Conservation (phyloP, 2,797 vertebrate species). For the Argentina silus region DNA sequence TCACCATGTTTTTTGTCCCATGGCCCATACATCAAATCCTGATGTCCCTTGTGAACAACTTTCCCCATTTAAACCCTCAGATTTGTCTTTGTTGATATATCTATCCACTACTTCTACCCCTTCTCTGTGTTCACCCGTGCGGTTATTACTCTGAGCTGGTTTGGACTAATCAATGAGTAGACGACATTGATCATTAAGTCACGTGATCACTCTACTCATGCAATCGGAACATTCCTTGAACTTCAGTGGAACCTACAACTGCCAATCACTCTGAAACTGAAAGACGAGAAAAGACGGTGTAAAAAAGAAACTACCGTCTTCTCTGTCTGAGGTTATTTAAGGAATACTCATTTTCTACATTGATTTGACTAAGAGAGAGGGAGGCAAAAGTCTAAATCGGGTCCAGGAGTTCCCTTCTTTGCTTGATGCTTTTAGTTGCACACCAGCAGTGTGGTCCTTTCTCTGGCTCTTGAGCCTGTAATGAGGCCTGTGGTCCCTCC, state of each 20-base stretch:
- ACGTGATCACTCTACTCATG: conserved; percentile 8
- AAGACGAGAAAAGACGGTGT: conserved; percentile 47
- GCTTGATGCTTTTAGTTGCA: conserved; percentile 38
- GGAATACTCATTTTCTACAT: conserved; percentile 58
- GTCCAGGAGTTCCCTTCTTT: conserved; percentile 24
- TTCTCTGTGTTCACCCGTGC: no score
- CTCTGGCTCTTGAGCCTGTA: conserved; percentile 68
- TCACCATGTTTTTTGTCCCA: no score
- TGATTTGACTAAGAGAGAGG: conserved; percentile 43
- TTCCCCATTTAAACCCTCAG: no score
- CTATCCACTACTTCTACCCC: no score
- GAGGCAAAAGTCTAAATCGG: conserved; percentile 33
- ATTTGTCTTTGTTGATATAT: no score
- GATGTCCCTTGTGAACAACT: no score
- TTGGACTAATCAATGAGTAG: no score
- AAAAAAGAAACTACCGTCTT: conserved; percentile 37
- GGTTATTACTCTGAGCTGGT: no score
- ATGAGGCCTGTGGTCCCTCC: conserved; percentile 74
- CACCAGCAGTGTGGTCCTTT: conserved; percentile 60
- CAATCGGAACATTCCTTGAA: conserved; percentile 54
- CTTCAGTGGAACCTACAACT: conserved; percentile 54
- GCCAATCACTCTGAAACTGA: conserved; percentile 49
- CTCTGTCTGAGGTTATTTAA: conserved; percentile 61
- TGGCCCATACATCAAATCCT: no score
- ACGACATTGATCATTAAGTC: no score